Evolutionary conservation across 2,113 vertebrate species (phyloP).

Genomic region (Cottus gobio): DNA sequence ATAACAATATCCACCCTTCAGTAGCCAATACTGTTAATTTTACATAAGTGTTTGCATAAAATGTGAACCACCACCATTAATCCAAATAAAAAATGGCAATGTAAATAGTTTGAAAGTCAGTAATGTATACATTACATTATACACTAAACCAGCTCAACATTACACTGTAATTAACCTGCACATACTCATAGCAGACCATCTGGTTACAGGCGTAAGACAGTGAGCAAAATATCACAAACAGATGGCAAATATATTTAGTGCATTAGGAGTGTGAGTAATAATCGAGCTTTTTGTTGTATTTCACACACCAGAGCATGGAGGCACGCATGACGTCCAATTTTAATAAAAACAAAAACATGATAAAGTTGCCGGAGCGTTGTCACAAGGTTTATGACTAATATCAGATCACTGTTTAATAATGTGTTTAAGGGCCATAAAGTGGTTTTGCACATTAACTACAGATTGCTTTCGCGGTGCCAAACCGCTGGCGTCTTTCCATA

Average conservation of each 20-base stretch:
- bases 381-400: not conserved
- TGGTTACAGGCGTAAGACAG: not conserved
- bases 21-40: too few relatives aligned
- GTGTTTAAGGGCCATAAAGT: not conserved
- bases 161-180: too few relatives aligned
- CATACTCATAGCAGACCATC: not conserved
- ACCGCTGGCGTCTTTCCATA: not conserved
- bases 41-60: too few relatives aligned
- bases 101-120: too few relatives aligned
- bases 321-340: not conserved
- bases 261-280: not conserved
- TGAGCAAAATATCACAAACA: not conserved
- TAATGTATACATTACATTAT: too few relatives aligned
- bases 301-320: not conserved
- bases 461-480: not conserved
- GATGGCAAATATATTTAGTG: not conserved
- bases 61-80: too few relatives aligned
- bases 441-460: slow-evolving; percentile 9
- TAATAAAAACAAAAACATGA: not conserved
- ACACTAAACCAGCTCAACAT: not conserved
- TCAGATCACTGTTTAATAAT: not conserved
- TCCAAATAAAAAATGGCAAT: too few relatives aligned
- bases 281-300: too few relatives aligned
- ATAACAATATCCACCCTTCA: too few relatives aligned
- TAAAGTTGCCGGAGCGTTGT: not conserved